These are phyloP conservation scores for Papilio aristodemus DNA, from an alignment of 1,140 invertebrate genomes.

Conservation along the genomic window DNA sequence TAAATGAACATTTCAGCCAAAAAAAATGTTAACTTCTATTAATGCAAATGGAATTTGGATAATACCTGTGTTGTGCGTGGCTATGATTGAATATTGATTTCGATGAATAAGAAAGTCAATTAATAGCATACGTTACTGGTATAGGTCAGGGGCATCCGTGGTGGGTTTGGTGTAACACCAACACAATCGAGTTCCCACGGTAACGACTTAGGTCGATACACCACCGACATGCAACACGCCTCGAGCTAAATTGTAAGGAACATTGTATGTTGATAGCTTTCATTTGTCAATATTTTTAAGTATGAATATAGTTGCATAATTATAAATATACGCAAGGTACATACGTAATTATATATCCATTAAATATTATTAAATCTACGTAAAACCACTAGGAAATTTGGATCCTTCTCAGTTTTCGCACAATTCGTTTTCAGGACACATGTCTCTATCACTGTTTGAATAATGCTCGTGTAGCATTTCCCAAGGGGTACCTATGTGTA, in stretches of 20 bases:
- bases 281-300: conserved; percentile 4
- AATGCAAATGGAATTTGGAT: neutral
- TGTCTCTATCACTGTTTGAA: too few species aligned
- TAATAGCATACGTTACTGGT: conserved; percentile 10
- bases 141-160: conserved; percentile 20
- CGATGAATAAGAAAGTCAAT: conserved; percentile 21
- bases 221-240: conserved; percentile 9
- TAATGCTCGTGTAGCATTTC: too few species aligned
- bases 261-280: conserved; percentile 7
- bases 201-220: conserved; percentile 20
- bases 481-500: too few species aligned
- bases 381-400: too few species aligned
- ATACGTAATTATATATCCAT: neutral
- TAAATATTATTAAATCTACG: too few species aligned
- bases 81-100: conserved; percentile 20
- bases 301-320: neutral
- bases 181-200: conserved; percentile 3
- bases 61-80: neutral
- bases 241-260: conserved; percentile 5
- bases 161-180: conserved; percentile 2
- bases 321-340: neutral
- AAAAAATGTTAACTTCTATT: neutral
- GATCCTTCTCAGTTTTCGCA: too few species aligned
- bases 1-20: too few species aligned
- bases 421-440: too few species aligned